Evolutionary conservation across 2,113 vertebrate genomes (phyloP).

Genomic region (Toxotes jaculatrix): DNA sequence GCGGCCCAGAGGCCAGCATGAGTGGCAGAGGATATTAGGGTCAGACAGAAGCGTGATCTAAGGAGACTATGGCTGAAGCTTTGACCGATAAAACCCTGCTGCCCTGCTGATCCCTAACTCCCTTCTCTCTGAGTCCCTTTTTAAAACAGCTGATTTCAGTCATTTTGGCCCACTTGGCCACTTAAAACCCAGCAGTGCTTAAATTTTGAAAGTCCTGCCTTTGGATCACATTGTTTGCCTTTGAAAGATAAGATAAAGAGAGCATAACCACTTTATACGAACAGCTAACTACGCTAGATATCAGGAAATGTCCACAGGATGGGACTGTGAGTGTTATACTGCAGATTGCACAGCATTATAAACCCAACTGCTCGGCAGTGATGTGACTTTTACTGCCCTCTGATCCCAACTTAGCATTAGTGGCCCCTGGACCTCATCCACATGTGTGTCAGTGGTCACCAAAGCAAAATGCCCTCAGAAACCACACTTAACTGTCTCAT

Average conservation of each 20-base stretch:
- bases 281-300: constrained; percentile 18
- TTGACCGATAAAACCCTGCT: constrained; percentile 70
- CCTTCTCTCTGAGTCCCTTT: constrained; percentile 38
- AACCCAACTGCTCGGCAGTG: not conserved
- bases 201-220: constrained; percentile 53
- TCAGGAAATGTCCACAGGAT: not conserved
- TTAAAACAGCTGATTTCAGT: constrained; percentile 75
- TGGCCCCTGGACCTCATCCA: constrained; percentile 41
- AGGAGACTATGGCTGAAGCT: constrained; percentile 68
- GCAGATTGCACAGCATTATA: not conserved
- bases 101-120: constrained; percentile 66
- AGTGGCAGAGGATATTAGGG: constrained; percentile 79
- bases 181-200: constrained; percentile 64
- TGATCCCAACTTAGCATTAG: constrained; percentile 42
- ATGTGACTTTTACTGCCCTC: constrained; percentile 34
- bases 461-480: constrained; percentile 14
- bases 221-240: constrained; percentile 37
- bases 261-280: constrained; percentile 23
- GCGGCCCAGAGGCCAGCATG: constrained; percentile 64
- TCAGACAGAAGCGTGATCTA: constrained; percentile 71
- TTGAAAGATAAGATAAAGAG: constrained; percentile 42
- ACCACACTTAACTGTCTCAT: not conserved
- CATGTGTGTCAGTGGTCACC: constrained; percentile 23
- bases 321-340: not conserved
- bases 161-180: constrained; percentile 53